Percentiles rank a stretch among this genome's conserved stretches.
These are phyloP conservation scores for Xanthia icteritia DNA, from an alignment of 2,888 invertebrate species.

Conservation along the genomic window DNA sequence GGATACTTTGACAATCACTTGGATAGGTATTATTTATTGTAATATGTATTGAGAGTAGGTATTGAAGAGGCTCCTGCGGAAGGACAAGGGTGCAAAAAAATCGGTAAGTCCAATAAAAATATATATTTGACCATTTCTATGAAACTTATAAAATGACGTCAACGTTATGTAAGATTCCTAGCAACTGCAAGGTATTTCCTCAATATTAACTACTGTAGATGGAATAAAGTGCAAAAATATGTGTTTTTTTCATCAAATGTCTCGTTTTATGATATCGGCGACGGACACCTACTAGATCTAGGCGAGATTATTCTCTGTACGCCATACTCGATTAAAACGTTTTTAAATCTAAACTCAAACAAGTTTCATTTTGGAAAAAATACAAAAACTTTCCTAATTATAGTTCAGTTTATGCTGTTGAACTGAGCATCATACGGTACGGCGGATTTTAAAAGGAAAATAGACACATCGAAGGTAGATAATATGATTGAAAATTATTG, in stretches of 20 bases:
- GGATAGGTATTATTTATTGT: conserved; percentile 73
- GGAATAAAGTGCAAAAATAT: conserved; percentile 25
- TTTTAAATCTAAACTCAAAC: conserved; percentile 35
- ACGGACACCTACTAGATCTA: conserved; percentile 80
- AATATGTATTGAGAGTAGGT: conserved; percentile 80
- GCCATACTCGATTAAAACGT: conserved; percentile 61
- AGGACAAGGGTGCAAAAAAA: conserved; percentile 60
- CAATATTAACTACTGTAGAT: conserved; percentile 7
- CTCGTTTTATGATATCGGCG: conserved; percentile 46
- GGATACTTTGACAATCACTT: conserved; percentile 77
- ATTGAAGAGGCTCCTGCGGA: conserved; percentile 61
- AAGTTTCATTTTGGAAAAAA: conserved; percentile 31
- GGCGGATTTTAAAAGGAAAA: not conserved
- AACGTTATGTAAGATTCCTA: conserved; percentile 8
- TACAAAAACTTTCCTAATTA: not conserved
- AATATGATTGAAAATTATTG: not conserved
- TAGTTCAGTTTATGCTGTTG: not conserved
- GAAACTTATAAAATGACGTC: conserved; percentile 31
- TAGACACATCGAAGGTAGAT: not conserved
- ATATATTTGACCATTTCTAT: conserved; percentile 48
- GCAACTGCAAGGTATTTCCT: conserved; percentile 47
- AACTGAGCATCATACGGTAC: not conserved
- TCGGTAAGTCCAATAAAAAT: conserved; percentile 66
- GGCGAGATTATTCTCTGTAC: conserved; percentile 54
- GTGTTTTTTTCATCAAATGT: conserved; percentile 46